A percentile compares a stretch with the other conserved stretches of the same genome.
Conservation (phyloP, 2,797 vertebrate species). For the Muraenolepis orangiensis region DNA sequence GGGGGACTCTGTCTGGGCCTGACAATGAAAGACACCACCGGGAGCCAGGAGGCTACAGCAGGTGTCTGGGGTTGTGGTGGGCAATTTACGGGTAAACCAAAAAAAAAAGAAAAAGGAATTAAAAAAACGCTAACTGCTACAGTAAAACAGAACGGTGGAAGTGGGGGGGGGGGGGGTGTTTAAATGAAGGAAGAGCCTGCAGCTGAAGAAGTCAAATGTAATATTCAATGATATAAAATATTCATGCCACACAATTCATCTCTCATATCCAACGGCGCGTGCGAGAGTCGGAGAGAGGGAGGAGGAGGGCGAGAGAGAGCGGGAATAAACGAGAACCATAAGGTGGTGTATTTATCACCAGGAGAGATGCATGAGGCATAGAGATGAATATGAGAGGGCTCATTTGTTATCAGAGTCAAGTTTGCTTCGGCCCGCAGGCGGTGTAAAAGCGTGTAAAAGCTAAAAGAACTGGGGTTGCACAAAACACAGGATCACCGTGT, state of each 20-base stretch:
- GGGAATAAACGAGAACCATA: conserved; percentile 1
- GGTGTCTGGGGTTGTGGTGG: too few relatives aligned
- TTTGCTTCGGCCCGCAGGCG: not conserved
- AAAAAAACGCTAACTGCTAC: not conserved
- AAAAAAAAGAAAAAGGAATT: not conserved
- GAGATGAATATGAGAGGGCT: not conserved
- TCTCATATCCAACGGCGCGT: not conserved
- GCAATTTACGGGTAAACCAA: too few relatives aligned
- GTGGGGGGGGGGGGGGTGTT: not conserved
- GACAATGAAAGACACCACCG: not conserved
- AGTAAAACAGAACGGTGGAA: not conserved
- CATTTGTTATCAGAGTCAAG: not conserved
- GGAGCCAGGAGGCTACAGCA: too few relatives aligned
- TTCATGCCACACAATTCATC: not conserved
- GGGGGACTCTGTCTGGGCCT: conserved; percentile 22
- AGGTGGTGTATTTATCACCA: not conserved
- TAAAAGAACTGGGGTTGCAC: not conserved
- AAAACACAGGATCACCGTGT: not conserved
- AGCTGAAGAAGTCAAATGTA: not conserved
- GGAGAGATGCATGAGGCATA: not conserved
- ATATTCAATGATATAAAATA: not conserved
- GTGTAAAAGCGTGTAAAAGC: too few relatives aligned
- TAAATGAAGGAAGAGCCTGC: not conserved
- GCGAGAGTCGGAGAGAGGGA: conserved; percentile 25
- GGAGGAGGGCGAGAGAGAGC: not conserved